Conservation (phyloP, 2,113 vertebrate species). For the Halcyon senegalensis region DNA sequence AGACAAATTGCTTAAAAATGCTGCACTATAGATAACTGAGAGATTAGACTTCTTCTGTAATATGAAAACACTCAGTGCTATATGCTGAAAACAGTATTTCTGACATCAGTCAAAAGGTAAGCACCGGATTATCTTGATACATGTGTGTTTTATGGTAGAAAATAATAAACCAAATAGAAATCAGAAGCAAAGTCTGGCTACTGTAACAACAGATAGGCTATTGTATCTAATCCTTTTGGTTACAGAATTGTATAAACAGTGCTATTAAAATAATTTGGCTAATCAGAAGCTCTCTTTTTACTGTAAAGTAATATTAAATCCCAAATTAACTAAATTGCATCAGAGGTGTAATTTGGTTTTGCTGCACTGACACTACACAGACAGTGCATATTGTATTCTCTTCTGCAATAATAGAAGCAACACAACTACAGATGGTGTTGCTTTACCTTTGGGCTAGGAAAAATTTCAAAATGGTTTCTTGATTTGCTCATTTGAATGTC, state of each 20-base stretch:
- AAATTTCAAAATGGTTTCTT: constrained; percentile 11
- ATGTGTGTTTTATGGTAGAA: neutral
- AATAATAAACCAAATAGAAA: neutral
- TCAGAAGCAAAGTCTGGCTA: neutral
- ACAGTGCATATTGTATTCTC: neutral
- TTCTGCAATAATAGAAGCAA: constrained; percentile 2
- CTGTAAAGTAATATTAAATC: neutral
- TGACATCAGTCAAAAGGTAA: neutral
- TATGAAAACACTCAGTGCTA: neutral
- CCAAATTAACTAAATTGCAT: neutral
- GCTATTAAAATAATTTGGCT: neutral
- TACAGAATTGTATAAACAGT: neutral
- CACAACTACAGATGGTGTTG: neutral
- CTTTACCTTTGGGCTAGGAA: constrained; percentile 29
- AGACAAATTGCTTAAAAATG: neutral
- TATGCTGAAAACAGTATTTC: neutral
- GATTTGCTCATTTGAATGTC: neutral
- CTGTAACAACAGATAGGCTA: neutral
- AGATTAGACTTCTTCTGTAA: neutral
- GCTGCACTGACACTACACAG: neutral
- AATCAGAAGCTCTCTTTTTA: neutral
- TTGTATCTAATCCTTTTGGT: neutral
- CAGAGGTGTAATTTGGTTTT: neutral
- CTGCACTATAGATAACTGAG: neutral
- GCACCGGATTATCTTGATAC: neutral